Evolutionary conservation across 2,113 vertebrate species (phyloP).

Genomic region (Eleginops maclovinus): DNA sequence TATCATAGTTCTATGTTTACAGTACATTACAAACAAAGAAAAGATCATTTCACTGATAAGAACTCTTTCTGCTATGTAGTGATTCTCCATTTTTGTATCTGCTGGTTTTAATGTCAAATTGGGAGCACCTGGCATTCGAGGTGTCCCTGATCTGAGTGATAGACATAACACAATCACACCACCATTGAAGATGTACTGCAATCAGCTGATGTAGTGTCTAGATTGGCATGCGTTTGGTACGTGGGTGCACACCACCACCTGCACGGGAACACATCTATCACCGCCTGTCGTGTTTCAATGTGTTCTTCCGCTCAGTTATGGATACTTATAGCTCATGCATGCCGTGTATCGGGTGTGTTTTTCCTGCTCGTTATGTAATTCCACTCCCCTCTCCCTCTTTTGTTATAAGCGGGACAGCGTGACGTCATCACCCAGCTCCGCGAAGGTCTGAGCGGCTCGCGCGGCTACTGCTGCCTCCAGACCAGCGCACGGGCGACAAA

Average conservation of each 20-base stretch:
- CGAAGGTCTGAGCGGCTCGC: constrained; percentile 33
- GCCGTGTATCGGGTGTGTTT: background rate
- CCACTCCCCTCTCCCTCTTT: background rate
- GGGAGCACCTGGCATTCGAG: background rate
- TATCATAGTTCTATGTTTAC: background rate
- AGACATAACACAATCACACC: background rate
- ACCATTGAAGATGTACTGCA: background rate
- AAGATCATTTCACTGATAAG: background rate
- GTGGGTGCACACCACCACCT: constrained; percentile 42
- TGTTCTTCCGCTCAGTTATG: rapidly evolving
- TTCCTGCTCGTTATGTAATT: constrained; percentile 51
- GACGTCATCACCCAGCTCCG: constrained; percentile 71
- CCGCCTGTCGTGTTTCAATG: background rate
- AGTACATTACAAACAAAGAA: background rate
- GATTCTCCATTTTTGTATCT: background rate
- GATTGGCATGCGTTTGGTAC: constrained; percentile 33
- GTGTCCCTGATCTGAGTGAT: background rate
- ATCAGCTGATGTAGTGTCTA: constrained; percentile 23
- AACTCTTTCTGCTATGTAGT: background rate
- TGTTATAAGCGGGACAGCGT: constrained; percentile 44
- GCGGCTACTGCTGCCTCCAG: constrained; percentile 34
- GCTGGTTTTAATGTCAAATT: background rate
- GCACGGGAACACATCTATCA: background rate
- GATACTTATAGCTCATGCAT: background rate
- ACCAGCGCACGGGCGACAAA: constrained; percentile 37